These are phyloP conservation scores for Callaeas wilsoni DNA, from an alignment of 2,113 vertebrate species.

Conservation along the genomic window DNA sequence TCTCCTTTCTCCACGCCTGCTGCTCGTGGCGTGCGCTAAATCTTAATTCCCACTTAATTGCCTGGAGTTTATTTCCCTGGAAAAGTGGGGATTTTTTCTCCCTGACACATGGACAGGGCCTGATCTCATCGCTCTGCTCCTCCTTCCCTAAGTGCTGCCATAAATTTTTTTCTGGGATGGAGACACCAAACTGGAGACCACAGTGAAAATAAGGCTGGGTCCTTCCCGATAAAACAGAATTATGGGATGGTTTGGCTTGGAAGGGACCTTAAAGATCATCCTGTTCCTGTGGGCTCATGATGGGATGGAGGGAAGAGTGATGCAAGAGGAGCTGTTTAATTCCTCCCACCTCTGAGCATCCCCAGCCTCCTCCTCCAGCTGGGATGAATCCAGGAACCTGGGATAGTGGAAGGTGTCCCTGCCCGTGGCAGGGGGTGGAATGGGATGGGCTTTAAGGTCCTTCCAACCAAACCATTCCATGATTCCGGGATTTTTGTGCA, in stretches of 20 bases:
- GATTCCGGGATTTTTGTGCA: not conserved
- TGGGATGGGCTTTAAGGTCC: not conserved
- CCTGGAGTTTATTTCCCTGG: slow-evolving; percentile 17
- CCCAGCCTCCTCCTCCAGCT: not conserved
- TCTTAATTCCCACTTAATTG: slow-evolving; percentile 44
- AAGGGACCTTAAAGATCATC: not conserved
- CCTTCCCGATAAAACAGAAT: not conserved
- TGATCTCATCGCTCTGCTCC: not conserved
- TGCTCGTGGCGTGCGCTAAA: not conserved
- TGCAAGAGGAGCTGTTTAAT: slow-evolving; percentile 8
- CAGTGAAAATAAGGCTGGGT: not conserved
- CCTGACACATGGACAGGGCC: not conserved
- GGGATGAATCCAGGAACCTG: not conserved
- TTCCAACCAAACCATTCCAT: not conserved
- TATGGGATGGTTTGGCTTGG: not conserved
- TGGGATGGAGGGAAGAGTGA: not conserved
- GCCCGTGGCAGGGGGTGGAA: not conserved
- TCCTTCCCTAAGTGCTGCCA: not conserved
- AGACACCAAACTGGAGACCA: not conserved
- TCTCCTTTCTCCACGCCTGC: not conserved
- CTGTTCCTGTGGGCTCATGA: not conserved
- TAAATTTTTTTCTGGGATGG: not conserved
- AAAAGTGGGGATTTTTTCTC: not conserved
- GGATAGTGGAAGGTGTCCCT: not conserved
- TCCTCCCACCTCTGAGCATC: not conserved